phyloP scores from a whole-genome alignment of 2,797 vertebrate species.

The Babyrousa celebensis region DNA sequence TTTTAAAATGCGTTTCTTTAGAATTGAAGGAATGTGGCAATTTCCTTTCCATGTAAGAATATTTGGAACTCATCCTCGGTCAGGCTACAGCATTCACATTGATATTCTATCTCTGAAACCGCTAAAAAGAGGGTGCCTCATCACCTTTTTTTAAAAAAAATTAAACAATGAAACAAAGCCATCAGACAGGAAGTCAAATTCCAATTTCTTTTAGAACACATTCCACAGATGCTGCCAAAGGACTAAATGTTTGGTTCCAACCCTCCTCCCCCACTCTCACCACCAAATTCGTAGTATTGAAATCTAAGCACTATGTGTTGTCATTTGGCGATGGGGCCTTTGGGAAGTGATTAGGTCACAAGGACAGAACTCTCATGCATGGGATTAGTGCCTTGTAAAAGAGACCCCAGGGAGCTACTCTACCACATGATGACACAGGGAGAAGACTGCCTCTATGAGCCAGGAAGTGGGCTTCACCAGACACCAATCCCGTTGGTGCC shows the following conservation, averaged over 20 bases:
- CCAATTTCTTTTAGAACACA: background rate
- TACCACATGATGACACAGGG: background rate
- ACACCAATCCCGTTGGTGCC: background rate
- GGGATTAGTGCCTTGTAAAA: background rate
- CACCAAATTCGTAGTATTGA: background rate
- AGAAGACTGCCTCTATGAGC: background rate
- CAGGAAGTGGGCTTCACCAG: background rate
- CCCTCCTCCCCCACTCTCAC: background rate
- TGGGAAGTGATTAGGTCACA: background rate
- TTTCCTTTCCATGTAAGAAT: constrained; percentile 19
- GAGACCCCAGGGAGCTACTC: background rate
- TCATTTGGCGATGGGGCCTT: background rate
- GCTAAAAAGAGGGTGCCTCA: background rate
- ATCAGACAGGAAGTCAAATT: background rate
- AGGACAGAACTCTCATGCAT: background rate
- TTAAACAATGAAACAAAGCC: background rate
- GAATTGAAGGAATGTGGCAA: background rate
- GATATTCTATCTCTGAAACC: background rate
- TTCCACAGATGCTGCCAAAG: background rate
- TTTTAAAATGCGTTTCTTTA: background rate
- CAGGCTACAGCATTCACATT: background rate
- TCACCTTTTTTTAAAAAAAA: background rate
- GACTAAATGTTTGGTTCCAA: background rate
- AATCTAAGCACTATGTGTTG: background rate
- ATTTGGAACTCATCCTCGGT: background rate